Percentiles rank a stretch among this genome's conserved stretches.
phyloP scores from a whole-genome alignment of 2,888 invertebrate species.

The Nematopogon swammerdamellus region DNA sequence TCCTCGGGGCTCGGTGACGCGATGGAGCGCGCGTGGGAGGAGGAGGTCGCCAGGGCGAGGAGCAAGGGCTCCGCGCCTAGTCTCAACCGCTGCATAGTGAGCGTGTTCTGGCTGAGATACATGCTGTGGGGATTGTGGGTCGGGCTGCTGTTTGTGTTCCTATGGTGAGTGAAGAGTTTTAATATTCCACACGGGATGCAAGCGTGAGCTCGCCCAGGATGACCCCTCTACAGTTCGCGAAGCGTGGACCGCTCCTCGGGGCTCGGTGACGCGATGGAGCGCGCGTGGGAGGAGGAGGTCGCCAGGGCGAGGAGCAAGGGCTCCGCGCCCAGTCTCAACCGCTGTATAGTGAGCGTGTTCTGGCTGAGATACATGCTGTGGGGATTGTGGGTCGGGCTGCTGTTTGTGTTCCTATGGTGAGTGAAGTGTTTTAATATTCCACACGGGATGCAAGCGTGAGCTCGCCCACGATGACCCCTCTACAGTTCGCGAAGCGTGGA shows the following conservation, averaged over 20 bases:
- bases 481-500: constrained; percentile 61
- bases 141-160: constrained; percentile 52
- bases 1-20: constrained; percentile 65
- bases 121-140: constrained; percentile 57
- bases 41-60: constrained; percentile 49
- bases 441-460: constrained; percentile 60
- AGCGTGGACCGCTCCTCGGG: constrained; percentile 59
- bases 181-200: constrained; percentile 63
- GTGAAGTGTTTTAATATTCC: too few relatives aligned
- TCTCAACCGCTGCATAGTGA: constrained; percentile 54
- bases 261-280: constrained; percentile 64
- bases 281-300: constrained; percentile 62
- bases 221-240: constrained; percentile 64
- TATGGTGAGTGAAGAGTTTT: constrained; percentile 62
- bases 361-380: constrained; percentile 57
- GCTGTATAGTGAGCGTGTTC: constrained; percentile 60
- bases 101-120: constrained; percentile 60
- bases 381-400: constrained; percentile 54
- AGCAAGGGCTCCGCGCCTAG: constrained; percentile 54
- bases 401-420: constrained; percentile 60
- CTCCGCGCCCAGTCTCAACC: constrained; percentile 57
- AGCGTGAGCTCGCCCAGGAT: constrained; percentile 59
- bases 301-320: constrained; percentile 38
- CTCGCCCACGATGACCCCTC: constrained; percentile 63
- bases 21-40: constrained; percentile 64